Percentiles rank a stretch among this genome's conserved stretches.
Evolutionary conservation across 2,888 invertebrate species (phyloP).

Genomic region (Deladenus siricidicola): DNA sequence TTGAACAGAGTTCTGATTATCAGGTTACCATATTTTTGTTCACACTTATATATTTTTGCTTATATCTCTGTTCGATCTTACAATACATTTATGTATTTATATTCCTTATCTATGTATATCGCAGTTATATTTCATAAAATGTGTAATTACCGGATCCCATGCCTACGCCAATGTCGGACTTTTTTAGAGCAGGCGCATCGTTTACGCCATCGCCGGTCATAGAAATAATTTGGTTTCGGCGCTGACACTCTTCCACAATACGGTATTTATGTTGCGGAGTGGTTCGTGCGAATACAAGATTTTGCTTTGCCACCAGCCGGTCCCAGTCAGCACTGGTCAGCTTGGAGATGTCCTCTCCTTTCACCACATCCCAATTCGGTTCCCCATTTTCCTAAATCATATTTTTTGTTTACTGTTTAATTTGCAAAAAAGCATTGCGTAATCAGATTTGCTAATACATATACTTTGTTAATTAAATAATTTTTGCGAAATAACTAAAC

Average conservation of each 20-base stretch:
- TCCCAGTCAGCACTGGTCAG: slow-evolving; percentile 22
- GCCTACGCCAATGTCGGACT: slow-evolving; percentile 21
- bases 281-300: slow-evolving; percentile 22
- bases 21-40: background rate
- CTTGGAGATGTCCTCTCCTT: slow-evolving; percentile 9
- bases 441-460: no score
- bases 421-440: background rate
- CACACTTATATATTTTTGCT: background rate
- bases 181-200: slow-evolving; percentile 25
- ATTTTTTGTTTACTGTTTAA: background rate
- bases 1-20: background rate
- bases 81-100: no score
- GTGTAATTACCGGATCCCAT: slow-evolving; percentile 16
- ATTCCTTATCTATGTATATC: no score
- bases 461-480: background rate
- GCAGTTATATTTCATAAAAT: background rate
- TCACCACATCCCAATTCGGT: slow-evolving; percentile 8
- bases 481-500: background rate
- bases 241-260: slow-evolving; percentile 26
- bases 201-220: slow-evolving; percentile 31
- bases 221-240: slow-evolving; percentile 23
- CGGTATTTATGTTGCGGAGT: slow-evolving; percentile 25
- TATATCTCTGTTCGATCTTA: no score
- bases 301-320: slow-evolving; percentile 8
- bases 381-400: slow-evolving; percentile 19